Evolutionary conservation across 2,113 vertebrate species (phyloP), one percentile per base, ranked within the genome.

Genomic region (Struthidea cinerea): DNA sequence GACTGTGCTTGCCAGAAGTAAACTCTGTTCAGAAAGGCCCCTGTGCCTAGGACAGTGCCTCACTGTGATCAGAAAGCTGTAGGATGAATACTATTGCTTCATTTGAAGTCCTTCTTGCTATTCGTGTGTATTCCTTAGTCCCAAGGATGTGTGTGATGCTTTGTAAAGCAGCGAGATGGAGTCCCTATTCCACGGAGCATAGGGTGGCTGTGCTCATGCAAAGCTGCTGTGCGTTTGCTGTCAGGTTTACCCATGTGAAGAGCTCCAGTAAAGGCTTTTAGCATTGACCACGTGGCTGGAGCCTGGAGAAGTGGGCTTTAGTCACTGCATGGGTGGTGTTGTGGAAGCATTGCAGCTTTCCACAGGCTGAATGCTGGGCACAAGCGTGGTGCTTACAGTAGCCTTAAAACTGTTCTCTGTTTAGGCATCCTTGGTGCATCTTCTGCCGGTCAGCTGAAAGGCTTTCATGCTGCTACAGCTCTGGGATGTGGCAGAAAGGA

Each of bases 131-230:
- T 79, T 37, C 11, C 44, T 52, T 44, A 26, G 53, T 87, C 26
- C 46, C 7, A 28, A 44, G 61, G 35, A 56, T 3, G 4, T 10
- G 28, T 15, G 16, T 14, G 42, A 7, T 30, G 35, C 56, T 94
- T 17, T 39, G 16, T 13, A 50, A 35, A 50, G 42, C 26, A 19
- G 47, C 0, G 2, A 41, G 81, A 37, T 30, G 52, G 84, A 79
- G 39, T 63, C 41, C 10, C 1, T 67, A 4, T 50, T 63, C 44
- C 0, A 0, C 22, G 17, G 44, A 47, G 20, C 0, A 0, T 33
- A 26, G 50, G 1, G 4, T 65, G 75, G 44, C 49, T 47, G 52
- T 11, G 30, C 71, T 87, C 1, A 0, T 15, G 42, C 26, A 32
- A 23, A 49, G 50, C 60, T 50, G 42, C 46, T 1, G 1, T 1